phyloP scores from a whole-genome alignment of 2,113 vertebrate species.

The Amia ocellicauda region DNA sequence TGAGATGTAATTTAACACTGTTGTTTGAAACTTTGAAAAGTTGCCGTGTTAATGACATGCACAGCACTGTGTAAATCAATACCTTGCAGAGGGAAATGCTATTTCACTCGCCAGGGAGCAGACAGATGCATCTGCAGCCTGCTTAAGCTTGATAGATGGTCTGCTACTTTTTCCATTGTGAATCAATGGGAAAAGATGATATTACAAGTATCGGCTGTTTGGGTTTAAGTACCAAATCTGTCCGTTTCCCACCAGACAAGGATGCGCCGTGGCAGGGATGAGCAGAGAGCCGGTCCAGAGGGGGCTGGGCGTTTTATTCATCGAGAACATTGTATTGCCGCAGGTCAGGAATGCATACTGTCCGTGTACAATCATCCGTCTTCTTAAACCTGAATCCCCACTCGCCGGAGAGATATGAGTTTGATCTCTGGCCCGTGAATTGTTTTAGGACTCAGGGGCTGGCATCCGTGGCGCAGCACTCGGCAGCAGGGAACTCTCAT shows the following conservation, averaged over 20 bases:
- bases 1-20: slow-evolving; percentile 44
- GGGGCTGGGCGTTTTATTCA: not conserved
- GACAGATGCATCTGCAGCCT: slow-evolving; percentile 49
- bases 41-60: slow-evolving; percentile 52
- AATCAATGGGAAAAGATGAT: slow-evolving; percentile 38
- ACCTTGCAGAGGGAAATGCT: slow-evolving; percentile 43
- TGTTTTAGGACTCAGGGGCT: slow-evolving; percentile 3
- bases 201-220: slow-evolving; percentile 20
- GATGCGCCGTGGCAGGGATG: slow-evolving; percentile 27
- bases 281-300: not conserved
- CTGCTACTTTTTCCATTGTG: slow-evolving; percentile 28
- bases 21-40: slow-evolving; percentile 47
- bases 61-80: slow-evolving; percentile 50
- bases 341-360: slow-evolving; percentile 33
- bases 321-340: slow-evolving; percentile 17
- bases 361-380: slow-evolving; percentile 10
- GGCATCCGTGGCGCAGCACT: slow-evolving; percentile 21
- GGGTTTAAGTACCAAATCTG: not conserved
- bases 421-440: slow-evolving; percentile 6
- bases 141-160: slow-evolving; percentile 37
- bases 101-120: slow-evolving; percentile 48
- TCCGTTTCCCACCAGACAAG: slow-evolving; percentile 29
- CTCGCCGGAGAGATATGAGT: not conserved
- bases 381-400: not conserved
- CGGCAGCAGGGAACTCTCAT: slow-evolving; percentile 39